Base-by-base conservation (phyloP, 2,113 vertebrate species). In the Rhynchomys soricoides region DNA sequence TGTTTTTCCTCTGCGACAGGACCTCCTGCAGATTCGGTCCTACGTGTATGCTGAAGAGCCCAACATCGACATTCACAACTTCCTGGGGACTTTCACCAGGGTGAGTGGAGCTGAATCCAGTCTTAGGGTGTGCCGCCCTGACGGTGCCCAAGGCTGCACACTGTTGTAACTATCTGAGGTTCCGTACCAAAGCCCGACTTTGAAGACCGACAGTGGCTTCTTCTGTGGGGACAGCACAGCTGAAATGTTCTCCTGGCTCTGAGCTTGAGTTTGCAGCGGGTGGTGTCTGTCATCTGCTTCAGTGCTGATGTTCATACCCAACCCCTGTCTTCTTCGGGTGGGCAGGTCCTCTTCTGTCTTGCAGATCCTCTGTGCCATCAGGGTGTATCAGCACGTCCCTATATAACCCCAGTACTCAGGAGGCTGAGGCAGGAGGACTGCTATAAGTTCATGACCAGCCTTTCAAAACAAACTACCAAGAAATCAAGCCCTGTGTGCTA, bases 51-150 rank as follows among this genome's bases (percentile, higher is more conserved):
- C 99, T 0, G 99, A 99, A 50, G 99, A 99, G 22, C 99, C 99
- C 0, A 99, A 99, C 77, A 99, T 99, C 7, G 99, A 99, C 92
- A 99, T 99, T 85, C 99, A 99, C 97, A 99, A 99, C 98, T 99
- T 99, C 0, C 99, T 99, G 93, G 99, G 99, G 21, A 99, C 99
- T 24, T 99, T 99, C 96, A 99, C 99, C 96, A 98, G 99, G 97
- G 99, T 99, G 94, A 99, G 99, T 98, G 1, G 0, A 26, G 74
- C 4, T 4, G 66, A 0, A 3, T 11, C 21, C 0, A 0, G 31
- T 3, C 17, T 0, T 0, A 0, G 43, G 0, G 74, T 0, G 11
- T 0, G 2, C 4, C 3, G 15, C 7, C 0, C 3, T 0, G 40
- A 3, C 1, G 6, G 3, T 52, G 50, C n/a, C 34, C 0, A 4